phyloP scores from a whole-genome alignment of 2,113 vertebrate species.

The Plotosus lineatus region DNA sequence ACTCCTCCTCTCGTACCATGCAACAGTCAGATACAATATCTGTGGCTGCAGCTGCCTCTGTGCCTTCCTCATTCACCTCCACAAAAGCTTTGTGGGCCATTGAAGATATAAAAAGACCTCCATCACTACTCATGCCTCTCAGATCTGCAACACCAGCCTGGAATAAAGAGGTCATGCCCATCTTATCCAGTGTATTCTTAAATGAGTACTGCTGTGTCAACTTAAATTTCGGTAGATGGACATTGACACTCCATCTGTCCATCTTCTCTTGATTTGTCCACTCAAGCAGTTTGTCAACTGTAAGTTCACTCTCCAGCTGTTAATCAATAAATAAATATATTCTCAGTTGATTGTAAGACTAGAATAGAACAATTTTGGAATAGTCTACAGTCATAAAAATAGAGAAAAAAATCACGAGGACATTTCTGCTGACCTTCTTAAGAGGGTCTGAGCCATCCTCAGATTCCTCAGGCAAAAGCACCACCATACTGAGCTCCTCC shows the following conservation, averaged over 20 bases:
- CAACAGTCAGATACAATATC: conserved; percentile 64
- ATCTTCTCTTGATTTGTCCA: conserved; percentile 81
- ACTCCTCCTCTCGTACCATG: conserved; percentile 73
- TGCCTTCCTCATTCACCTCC: conserved; percentile 94
- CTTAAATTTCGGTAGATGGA: conserved; percentile 86
- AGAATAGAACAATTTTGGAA: no score
- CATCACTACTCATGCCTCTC: conserved; percentile 80
- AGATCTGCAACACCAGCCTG: conserved; percentile 73
- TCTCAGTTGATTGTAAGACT: not conserved
- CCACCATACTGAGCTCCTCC: conserved; percentile 85
- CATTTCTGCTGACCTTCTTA: conserved; percentile 72
- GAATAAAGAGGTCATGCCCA: conserved; percentile 86
- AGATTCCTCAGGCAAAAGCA: conserved; percentile 81
- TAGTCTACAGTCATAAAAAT: not conserved
- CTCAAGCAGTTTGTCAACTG: conserved; percentile 76
- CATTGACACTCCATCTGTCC: conserved; percentile 53
- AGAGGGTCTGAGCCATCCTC: conserved; percentile 74
- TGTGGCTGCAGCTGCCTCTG: conserved; percentile 87
- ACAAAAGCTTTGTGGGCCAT: conserved; percentile 87
- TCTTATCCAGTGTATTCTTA: conserved; percentile 64
- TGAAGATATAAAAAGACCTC: conserved; percentile 80
- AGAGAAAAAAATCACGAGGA: not conserved
- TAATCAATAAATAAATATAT: conserved; percentile 19
- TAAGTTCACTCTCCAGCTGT: conserved; percentile 84
- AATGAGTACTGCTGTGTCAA: conserved; percentile 83